Percentiles rank a stretch among this genome's conserved stretches.
These are phyloP conservation scores for Gymnothorax reevesii DNA, from an alignment of 2,797 vertebrate species.

Conservation along the genomic window DNA sequence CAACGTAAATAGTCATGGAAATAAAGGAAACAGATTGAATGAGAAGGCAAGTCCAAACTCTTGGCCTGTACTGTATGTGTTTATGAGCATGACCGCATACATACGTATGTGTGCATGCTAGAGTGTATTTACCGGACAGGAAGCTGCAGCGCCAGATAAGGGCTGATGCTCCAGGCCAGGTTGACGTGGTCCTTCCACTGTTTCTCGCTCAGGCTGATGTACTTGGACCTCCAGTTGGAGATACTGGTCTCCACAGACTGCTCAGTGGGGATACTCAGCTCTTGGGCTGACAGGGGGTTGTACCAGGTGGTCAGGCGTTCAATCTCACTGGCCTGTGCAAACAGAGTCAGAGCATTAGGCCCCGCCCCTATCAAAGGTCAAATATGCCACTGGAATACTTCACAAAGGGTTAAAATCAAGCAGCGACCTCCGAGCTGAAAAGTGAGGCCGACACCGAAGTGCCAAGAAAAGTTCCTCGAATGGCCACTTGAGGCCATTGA, in stretches of 20 bases:
- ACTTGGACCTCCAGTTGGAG: constrained; percentile 96
- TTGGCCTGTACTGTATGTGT: too few species aligned
- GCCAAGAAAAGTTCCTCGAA: too few species aligned
- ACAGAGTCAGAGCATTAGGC: background rate
- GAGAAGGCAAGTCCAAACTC: too few species aligned
- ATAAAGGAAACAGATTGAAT: too few species aligned
- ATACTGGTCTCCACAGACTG: constrained; percentile 93
- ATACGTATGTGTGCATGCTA: background rate
- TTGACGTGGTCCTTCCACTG: constrained; percentile 98
- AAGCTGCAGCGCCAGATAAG: constrained; percentile 90
- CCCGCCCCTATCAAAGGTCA: too few species aligned
- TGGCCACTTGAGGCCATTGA: too few species aligned
- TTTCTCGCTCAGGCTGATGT: constrained; percentile 92
- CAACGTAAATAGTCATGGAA: too few species aligned
- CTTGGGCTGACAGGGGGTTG: constrained; percentile 91
- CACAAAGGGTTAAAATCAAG: too few species aligned
- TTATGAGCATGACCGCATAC: too few species aligned
- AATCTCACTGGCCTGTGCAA: constrained; percentile 88
- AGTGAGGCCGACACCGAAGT: too few species aligned
- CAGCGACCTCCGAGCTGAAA: too few species aligned
- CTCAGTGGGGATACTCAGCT: constrained; percentile 83
- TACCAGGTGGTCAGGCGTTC: constrained; percentile 96
- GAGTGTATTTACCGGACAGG: constrained; percentile 77
- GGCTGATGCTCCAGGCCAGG: constrained; percentile 93
- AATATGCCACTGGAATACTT: too few species aligned